phyloP scores from a whole-genome alignment of 2,113 vertebrate species.

The Salvelinus namaycush region DNA sequence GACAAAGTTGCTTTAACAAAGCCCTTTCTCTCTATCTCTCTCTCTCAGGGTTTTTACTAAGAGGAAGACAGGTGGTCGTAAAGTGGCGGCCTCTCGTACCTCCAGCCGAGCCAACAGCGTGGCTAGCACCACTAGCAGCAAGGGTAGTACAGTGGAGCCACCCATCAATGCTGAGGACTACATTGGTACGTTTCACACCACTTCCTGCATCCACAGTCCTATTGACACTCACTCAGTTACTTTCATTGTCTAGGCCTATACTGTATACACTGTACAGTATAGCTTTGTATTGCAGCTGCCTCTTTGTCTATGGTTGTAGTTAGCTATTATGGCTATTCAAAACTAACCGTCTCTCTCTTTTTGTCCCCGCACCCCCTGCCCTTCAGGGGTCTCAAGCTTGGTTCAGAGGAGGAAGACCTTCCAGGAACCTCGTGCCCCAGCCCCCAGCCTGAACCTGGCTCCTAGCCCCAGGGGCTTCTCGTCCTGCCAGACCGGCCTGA shows the following conservation, averaged over 20 bases:
- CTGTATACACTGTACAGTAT: too few species aligned
- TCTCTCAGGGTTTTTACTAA: not conserved
- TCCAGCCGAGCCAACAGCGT: conserved; percentile 2
- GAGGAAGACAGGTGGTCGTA: not conserved
- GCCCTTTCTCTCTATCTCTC: not conserved
- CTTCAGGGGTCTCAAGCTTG: not conserved
- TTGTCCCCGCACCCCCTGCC: too few species aligned
- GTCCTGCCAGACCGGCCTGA: too few species aligned
- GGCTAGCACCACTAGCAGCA: not conserved
- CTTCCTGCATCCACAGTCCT: too few species aligned
- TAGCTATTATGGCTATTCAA: too few species aligned
- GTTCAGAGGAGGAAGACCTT: not conserved
- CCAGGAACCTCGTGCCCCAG: not conserved
- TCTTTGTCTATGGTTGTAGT: too few species aligned
- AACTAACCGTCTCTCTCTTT: too few species aligned
- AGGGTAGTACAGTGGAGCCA: not conserved
- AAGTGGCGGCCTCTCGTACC: not conserved
- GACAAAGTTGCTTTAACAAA: not conserved
- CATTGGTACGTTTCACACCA: not conserved
- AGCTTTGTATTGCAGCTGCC: too few species aligned
- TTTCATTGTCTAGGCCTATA: too few species aligned
- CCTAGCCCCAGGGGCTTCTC: too few species aligned
- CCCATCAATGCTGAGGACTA: not conserved
- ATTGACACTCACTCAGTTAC: too few species aligned
- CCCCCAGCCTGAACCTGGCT: not conserved